These are phyloP conservation scores for Helicoverpa armigera DNA, from an alignment of 1,140 invertebrate species.

Conservation along the genomic window DNA sequence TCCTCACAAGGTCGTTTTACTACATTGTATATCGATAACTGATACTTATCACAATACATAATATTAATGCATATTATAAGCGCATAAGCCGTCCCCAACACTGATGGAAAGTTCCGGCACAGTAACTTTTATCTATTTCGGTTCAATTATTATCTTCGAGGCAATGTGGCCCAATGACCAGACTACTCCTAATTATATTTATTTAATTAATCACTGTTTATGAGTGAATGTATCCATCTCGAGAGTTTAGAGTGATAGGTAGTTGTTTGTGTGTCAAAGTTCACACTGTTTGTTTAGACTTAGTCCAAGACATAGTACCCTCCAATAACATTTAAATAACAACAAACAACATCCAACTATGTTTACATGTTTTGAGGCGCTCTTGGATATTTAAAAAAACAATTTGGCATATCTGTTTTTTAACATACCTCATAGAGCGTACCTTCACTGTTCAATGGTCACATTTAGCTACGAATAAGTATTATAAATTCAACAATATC, in stretches of 20 bases:
- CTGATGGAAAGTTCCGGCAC: conserved; percentile 36
- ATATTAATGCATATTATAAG: not conserved
- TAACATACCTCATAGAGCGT: too few relatives aligned
- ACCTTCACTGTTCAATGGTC: too few relatives aligned
- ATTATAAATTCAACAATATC: too few relatives aligned
- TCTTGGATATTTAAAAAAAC: too few relatives aligned
- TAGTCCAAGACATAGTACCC: too few relatives aligned
- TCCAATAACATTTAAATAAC: too few relatives aligned
- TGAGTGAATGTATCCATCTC: not conserved
- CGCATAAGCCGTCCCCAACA: not conserved
- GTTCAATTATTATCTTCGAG: not conserved
- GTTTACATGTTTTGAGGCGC: too few relatives aligned
- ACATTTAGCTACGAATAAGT: too few relatives aligned
- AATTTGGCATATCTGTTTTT: too few relatives aligned
- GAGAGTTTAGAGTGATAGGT: not conserved
- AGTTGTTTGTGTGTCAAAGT: not conserved
- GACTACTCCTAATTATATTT: conserved; percentile 22
- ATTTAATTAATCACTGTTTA: conserved; percentile 7
- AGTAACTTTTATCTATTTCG: conserved; percentile 43
- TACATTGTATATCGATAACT: conserved; percentile 21
- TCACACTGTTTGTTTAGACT: not conserved
- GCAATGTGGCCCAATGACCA: not conserved
- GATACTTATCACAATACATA: conserved; percentile 26
- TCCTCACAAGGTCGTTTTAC: conserved; percentile 27
- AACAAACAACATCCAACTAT: too few relatives aligned